A percentile compares a stretch with the other conserved stretches of the same genome.
Conservation (phyloP, 2,888 invertebrate genomes). For the Sturmia bella region DNA sequence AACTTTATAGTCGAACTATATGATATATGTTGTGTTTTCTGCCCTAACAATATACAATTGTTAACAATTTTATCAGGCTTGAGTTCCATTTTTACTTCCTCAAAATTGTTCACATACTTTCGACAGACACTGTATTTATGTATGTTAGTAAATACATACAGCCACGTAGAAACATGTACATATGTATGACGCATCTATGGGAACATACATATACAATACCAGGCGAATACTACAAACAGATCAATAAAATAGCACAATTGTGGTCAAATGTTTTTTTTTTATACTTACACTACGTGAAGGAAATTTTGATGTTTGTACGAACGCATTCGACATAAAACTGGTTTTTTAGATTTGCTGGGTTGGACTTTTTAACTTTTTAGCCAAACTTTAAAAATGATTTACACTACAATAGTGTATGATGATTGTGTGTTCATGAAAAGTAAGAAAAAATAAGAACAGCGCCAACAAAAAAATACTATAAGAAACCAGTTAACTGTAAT, state of each 20-base stretch:
- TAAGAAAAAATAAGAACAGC: slow-evolving; percentile 26
- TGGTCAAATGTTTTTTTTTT: slow-evolving; percentile 48
- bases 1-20: too few relatives aligned
- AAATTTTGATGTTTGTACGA: background rate
- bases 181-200: background rate
- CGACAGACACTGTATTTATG: too few relatives aligned
- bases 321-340: slow-evolving; percentile 12
- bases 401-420: slow-evolving; percentile 39
- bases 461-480: slow-evolving; percentile 48
- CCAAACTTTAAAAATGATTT: slow-evolving; percentile 51
- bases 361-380: slow-evolving; percentile 56
- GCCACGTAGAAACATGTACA: background rate
- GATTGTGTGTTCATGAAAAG: slow-evolving; percentile 46
- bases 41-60: too few relatives aligned
- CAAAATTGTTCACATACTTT: too few relatives aligned
- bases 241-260: slow-evolving; percentile 30
- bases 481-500: slow-evolving; percentile 56
- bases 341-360: slow-evolving; percentile 34
- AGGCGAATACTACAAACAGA: background rate
- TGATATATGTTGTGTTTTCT: too few relatives aligned
- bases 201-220: background rate
- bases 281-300: background rate
- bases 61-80: too few relatives aligned
- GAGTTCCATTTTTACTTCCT: too few relatives aligned
- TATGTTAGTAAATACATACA: too few relatives aligned